phyloP scores from a whole-genome alignment of 2,888 invertebrate species.

The Heterodera filipjevi region DNA sequence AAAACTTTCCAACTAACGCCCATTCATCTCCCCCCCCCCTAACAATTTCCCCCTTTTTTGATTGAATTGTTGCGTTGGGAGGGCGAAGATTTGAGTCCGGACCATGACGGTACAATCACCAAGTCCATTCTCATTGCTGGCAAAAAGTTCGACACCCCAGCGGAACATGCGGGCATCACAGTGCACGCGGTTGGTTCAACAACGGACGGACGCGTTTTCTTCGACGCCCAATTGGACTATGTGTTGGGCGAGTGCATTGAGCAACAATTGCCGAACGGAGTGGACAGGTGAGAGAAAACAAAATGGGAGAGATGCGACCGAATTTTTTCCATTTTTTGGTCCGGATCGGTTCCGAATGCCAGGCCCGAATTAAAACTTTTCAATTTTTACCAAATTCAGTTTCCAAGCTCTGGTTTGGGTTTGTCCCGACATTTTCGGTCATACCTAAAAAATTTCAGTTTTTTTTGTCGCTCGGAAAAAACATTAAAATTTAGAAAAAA shows the following conservation, averaged over 20 bases:
- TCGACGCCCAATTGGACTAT: constrained; percentile 80
- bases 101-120: constrained; percentile 82
- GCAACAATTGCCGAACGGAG: constrained; percentile 76
- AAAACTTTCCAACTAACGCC: too few relatives aligned
- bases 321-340: too few relatives aligned
- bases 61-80: constrained; percentile 69
- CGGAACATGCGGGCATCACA: constrained; percentile 81
- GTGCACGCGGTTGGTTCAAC: constrained; percentile 75
- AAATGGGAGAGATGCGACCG: too few relatives aligned
- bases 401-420: too few relatives aligned
- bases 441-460: too few relatives aligned
- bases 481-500: not conserved
- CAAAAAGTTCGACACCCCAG: constrained; percentile 76
- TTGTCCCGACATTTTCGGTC: too few relatives aligned
- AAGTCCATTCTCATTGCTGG: constrained; percentile 74
- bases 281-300: constrained; percentile 70
- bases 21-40: too few relatives aligned
- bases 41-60: too few relatives aligned
- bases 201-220: constrained; percentile 75
- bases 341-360: not conserved
- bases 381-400: too few relatives aligned
- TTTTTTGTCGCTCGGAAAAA: not conserved
- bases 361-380: not conserved
- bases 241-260: constrained; percentile 79
- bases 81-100: constrained; percentile 82